Evolutionary conservation across 2,888 invertebrate species (phyloP), one percentile per base, ranked within the genome.

Genomic region (Chrysolina americana): DNA sequence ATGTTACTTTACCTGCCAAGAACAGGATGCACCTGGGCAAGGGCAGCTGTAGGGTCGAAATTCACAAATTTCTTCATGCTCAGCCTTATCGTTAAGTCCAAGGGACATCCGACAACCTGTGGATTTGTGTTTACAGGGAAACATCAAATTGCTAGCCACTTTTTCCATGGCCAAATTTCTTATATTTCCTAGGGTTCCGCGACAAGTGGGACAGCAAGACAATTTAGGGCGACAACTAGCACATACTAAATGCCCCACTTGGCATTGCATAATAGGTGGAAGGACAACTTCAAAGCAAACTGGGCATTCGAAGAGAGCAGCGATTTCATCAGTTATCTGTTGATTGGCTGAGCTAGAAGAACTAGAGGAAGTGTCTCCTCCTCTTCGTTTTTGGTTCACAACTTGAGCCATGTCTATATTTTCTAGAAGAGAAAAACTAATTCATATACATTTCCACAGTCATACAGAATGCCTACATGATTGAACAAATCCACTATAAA

Each of bases 231-330:
- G 92, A 89, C 99, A 99, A 87, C 95, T 96, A 78, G 98, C 96
- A 90, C 99, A 99, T 75, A 99, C 98, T 85, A 99, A 92, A 90
- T 99, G 99, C 77, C 99, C 99, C 88, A 97, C 98, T 88, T 98
- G 98, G 89, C 99, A 99, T 89, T 99, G 99, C 88, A 98, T 91
- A 84, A 99, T 99, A 50, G 99, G 99, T 79, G 99, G 99, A 86
- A 99, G 91, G 79, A 99, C 99, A 91, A 98, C 99, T 89, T 99
- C 99, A 89, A 99, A 98, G 89, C 99, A 99, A 80, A 99, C 99
- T 48, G 97, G 97, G 88, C 97, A 97, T 88, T 97, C 97, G 87
- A 97, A 97, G 68, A 97, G 90, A 78, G 96, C 96, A 79, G 97
- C 96, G 85, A 97, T 90, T 89, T 97, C 97, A 84, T 96, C 94